A percentile compares a stretch with the other conserved stretches of the same genome.
phyloP scores from a whole-genome alignment of 2,888 invertebrate species.

The Orthosia incerta region DNA sequence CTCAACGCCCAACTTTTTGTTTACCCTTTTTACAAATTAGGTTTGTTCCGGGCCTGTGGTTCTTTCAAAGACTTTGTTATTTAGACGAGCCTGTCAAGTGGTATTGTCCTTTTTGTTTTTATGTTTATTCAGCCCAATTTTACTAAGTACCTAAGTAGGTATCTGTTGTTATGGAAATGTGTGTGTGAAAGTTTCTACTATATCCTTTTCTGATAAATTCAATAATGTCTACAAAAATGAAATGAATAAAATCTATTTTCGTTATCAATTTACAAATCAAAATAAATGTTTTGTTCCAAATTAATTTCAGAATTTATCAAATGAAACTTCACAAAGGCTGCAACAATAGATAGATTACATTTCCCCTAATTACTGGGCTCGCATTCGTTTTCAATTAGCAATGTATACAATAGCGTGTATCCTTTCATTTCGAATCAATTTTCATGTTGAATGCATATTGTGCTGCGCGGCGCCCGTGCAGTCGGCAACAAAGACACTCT shows the following conservation, averaged over 20 bases:
- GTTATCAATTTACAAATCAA: conserved; percentile 7
- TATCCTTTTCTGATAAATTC: neutral
- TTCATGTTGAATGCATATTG: conserved; percentile 82
- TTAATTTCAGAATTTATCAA: conserved; percentile 11
- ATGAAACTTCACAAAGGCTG: conserved; percentile 18
- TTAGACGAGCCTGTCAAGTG: conserved; percentile 44
- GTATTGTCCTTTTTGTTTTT: conserved; percentile 49
- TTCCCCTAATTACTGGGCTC: conserved; percentile 57
- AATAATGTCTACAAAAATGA: too few relatives aligned
- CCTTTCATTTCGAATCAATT: conserved; percentile 85
- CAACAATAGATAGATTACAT: conserved; percentile 54
- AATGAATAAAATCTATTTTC: too few relatives aligned
- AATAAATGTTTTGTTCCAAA: neutral
- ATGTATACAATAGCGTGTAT: conserved; percentile 70
- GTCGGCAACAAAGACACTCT: conserved; percentile 87
- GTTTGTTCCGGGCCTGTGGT: conserved; percentile 74
- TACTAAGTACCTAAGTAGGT: neutral
- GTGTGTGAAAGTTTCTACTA: neutral
- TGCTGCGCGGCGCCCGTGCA: conserved; percentile 72
- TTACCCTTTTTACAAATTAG: conserved; percentile 84
- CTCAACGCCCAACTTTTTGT: conserved; percentile 72
- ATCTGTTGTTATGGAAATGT: neutral
- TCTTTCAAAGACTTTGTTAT: conserved; percentile 59
- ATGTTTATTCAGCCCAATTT: conserved; percentile 9
- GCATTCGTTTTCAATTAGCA: conserved; percentile 70